Evolutionary conservation across 2,797 vertebrate genomes (phyloP).

Genomic region (Enteromius mattozi): DNA sequence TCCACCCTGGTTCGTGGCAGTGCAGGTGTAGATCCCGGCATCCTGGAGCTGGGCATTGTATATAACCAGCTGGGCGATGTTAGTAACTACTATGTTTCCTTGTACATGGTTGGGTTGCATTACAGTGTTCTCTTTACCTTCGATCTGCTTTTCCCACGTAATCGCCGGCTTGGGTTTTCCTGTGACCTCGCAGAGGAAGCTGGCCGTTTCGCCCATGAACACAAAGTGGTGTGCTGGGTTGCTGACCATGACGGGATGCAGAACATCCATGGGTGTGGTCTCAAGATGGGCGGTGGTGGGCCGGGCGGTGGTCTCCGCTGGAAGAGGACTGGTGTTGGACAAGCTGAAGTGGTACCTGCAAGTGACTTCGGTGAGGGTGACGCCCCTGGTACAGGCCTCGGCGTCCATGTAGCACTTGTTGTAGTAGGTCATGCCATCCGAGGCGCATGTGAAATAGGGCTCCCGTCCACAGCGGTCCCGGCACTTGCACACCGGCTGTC

Average conservation of each 20-base stretch:
- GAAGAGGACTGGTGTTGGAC: slow-evolving; percentile 92
- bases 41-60: slow-evolving; percentile 93
- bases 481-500: slow-evolving; percentile 97
- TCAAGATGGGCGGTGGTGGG: slow-evolving; percentile 86
- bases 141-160: slow-evolving; percentile 94
- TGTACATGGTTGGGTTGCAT: slow-evolving; percentile 91
- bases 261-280: slow-evolving; percentile 84
- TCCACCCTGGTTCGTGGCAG: slow-evolving; percentile 85
- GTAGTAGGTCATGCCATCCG: slow-evolving; percentile 97
- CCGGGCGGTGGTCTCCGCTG: slow-evolving; percentile 85
- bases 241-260: slow-evolving; percentile 83
- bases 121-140: slow-evolving; percentile 88
- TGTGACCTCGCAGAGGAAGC: slow-evolving; percentile 93
- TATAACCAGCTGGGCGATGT: slow-evolving; percentile 96
- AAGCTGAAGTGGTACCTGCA: slow-evolving; percentile 93
- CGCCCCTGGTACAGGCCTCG: slow-evolving; percentile 94
- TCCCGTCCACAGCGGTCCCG: slow-evolving; percentile 95
- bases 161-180: slow-evolving; percentile 91
- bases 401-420: slow-evolving; percentile 99
- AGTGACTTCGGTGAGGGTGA: slow-evolving; percentile 91
- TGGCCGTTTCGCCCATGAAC: slow-evolving; percentile 90
- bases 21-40: slow-evolving; percentile 93
- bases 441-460: slow-evolving; percentile 97
- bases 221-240: slow-evolving; percentile 86
- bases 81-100: slow-evolving; percentile 94